A percentile compares a stretch with the other conserved stretches of the same genome.
These are phyloP conservation scores for Campoletis raptor DNA, from an alignment of 2,888 invertebrate species.

Conservation along the genomic window DNA sequence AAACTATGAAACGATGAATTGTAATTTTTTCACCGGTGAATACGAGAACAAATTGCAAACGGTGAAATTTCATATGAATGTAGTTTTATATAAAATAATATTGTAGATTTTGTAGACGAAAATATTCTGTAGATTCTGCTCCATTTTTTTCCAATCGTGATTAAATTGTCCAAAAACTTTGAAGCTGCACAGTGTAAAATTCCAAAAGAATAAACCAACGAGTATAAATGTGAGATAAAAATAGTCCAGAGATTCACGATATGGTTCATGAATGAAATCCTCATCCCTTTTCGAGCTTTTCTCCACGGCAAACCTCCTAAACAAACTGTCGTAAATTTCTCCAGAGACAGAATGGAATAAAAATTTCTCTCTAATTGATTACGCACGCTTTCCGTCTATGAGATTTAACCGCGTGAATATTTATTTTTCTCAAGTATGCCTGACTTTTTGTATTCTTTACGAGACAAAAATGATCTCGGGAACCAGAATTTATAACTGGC, in stretches of 20 bases:
- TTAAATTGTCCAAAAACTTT: not conserved
- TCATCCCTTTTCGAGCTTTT: not conserved
- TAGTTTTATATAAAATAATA: too few relatives aligned
- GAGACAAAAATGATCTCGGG: not conserved
- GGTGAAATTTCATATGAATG: too few relatives aligned
- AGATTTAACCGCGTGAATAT: constrained; percentile 10
- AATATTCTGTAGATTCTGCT: too few relatives aligned
- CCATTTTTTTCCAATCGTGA: not conserved
- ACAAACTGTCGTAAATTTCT: constrained; percentile 42
- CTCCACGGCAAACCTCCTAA: not conserved
- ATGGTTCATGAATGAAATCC: constrained; percentile 10
- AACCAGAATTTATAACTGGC: not conserved
- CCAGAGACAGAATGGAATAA: constrained; percentile 28
- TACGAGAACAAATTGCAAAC: too few relatives aligned
- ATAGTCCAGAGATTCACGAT: not conserved
- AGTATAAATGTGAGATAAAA: not conserved
- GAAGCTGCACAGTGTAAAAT: not conserved
- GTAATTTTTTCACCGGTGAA: too few relatives aligned
- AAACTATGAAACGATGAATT: too few relatives aligned
- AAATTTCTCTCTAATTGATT: constrained; percentile 54
- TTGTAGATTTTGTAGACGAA: too few relatives aligned
- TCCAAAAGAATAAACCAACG: not conserved
- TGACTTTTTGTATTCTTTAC: constrained; percentile 1
- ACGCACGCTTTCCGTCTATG: constrained; percentile 9
- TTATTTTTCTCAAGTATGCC: constrained; percentile 14